Base-by-base conservation (phyloP, 2,113 vertebrate species). In the Bucco capensis region DNA sequence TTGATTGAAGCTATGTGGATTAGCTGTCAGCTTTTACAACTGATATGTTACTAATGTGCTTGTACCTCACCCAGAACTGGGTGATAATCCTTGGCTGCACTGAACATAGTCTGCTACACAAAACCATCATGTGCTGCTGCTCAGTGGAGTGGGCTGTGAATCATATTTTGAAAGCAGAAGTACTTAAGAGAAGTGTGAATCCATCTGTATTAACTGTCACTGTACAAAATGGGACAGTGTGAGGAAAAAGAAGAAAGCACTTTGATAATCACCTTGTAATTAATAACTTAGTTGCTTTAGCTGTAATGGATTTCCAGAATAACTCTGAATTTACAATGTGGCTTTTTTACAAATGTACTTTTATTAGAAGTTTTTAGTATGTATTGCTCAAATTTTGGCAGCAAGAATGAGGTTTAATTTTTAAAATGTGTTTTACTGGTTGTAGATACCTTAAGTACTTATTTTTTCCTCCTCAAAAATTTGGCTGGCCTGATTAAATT, bases 111-210 rank as follows among this genome's bases (percentile, higher is more conserved):
- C 70, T 81, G 91, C 49, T 69, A 14, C 17, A 3, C 66, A 91
- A 94, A 89, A 85, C 47, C 37, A 37, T 79, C 28, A 10, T 38
- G 31, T 85, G 46, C 54, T 92, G 8, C 14, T 89, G 72, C 84
- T 90, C 49, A 22, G 53, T 69, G 89, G 76, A 77, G 47, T 46
- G 74, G 86, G 38, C 89, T 88, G 35, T 73, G 82, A 92, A 89
- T 95, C 67, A 80, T 46, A 30, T 56, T 87, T 54, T 73, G 74
- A 91, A 92, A 89, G 54, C 82, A 93, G 82, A 76, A 91, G 46
- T 92, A 61, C 81, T 89, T 89, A 73, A 88, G 77, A 79, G 70
- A 79, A 82, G 73, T 66, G 35, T 69, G n/a, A 35, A 31, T 89
- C 70, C 77, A 50, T 86, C 66, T 82, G 23, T 79, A 69, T 73